Base-by-base conservation (phyloP, 1,140 invertebrate species). In the Drepana arcuata region DNA sequence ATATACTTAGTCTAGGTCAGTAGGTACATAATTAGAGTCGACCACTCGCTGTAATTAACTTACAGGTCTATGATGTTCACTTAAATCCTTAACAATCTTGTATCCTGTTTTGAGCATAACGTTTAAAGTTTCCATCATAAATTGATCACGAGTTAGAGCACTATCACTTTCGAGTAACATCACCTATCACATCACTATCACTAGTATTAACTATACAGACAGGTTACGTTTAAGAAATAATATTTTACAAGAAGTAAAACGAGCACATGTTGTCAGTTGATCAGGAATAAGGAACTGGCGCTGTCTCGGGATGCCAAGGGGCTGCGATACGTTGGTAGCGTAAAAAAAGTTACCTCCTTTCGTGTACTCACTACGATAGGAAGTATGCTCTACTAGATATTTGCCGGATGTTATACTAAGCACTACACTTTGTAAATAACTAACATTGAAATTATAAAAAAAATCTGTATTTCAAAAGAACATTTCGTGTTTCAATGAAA, bases 251-350 rank as follows among this genome's bases (percentile, higher is more conserved):
- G 10, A 12, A 14, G 12, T 32, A 10, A 16, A 30, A 39, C 3
- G 46, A 48, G 56, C 59, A 68, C 72, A 73, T 68, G 70, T 48
- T 57, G 51, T 55, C 56, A 48, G 54, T 52, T 62, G 36, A 42
- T 51, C 28, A 67, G 67, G 74, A 74, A 77, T 69, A 78, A 75
- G 72, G 72, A 77, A 70, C 70, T 72, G 68, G 52, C 34, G 31
- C 40, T 35, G 52, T 48, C 40, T 21, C 55, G 68, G 69, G 67
- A 68, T 61, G 57, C 47, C 48, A 69, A 63, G 66, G 68, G 66
- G 66, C 47, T 63, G 65, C 70, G 70, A 72, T 75, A 73, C 65
- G 68, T 73, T 68, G 66, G 58, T 44, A 40, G 44, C 40, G 54
- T 66, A 80, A 75, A 79, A 74, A 72, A 78, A 73, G 59, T 68